These are phyloP conservation scores for Sus cebifrons DNA, from an alignment of 2,797 vertebrate species.

Conservation along the genomic window DNA sequence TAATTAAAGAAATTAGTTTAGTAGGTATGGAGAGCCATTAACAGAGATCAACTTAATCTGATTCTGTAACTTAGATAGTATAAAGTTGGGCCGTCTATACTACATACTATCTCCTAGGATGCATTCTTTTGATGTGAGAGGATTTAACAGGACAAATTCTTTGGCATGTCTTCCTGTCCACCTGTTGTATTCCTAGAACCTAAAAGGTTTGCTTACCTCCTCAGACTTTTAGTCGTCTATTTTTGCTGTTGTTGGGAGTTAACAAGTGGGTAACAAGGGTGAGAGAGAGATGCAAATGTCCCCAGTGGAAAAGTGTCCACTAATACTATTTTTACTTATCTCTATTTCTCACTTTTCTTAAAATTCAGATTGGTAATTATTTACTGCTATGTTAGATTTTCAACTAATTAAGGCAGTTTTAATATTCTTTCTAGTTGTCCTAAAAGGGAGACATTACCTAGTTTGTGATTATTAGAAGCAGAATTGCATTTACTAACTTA, in stretches of 20 bases:
- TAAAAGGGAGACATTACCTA: background rate
- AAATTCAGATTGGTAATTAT: background rate
- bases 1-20: background rate
- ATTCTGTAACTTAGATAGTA: background rate
- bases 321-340: background rate
- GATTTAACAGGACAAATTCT: background rate
- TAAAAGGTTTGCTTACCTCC: background rate
- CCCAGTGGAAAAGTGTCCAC: background rate
- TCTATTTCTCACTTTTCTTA: background rate
- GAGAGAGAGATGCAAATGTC: background rate
- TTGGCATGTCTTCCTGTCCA: background rate
- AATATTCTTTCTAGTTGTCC: background rate
- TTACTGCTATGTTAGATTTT: background rate
- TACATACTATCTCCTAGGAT: background rate
- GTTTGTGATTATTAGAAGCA: background rate
- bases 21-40: background rate
- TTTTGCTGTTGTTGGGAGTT: too few relatives aligned
- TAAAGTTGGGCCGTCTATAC: background rate
- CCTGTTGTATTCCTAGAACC: background rate
- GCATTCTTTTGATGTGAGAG: fast-evolving
- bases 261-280: background rate
- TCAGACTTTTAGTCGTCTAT: background rate
- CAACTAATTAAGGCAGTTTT: background rate
- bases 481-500: background rate
- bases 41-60: background rate